Base-by-base conservation (phyloP, 2,888 invertebrate species). In the Drosophila infuscata region DNA sequence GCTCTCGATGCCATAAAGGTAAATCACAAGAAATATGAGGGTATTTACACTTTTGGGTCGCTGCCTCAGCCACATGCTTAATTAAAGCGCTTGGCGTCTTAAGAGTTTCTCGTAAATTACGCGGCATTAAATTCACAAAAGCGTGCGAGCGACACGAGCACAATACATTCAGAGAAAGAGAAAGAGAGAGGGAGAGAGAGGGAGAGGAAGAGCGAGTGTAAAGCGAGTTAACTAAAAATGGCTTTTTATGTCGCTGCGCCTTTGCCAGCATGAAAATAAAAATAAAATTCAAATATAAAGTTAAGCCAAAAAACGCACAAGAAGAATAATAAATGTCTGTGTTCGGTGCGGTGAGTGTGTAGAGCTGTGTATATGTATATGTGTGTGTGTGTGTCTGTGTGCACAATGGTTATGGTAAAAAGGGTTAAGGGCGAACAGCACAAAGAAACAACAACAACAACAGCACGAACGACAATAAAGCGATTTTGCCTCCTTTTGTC, bases 221-320 rank as follows among this genome's bases (percentile, higher is more conserved):
- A 63, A 76, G 67, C 69, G 54, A 80, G 80, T 74, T 71, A 82
- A 86, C 81, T 82, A 87, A 81, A 83, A 87, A 86, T 88, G 85
- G 87, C 89, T 87, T 88, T 88, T 88, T 81, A 88, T 87, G 87
- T 79, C 74, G 88, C 67, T 84, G 76, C 57, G 79, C 76, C 81
- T 69, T 68, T 88, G 81, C 85, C 83, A 84, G 87, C 81, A 86
- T 83, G 71, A 74, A 82, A 85, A 84, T 88, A 85, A 85, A 85
- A 88, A 88, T 86, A 86, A 86, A 86, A 86, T 88, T 86, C 88
- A 86, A 86, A 86, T 86, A 82, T 86, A 88, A 88, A 82, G 86
- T 78, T 83, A 88, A 85, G 77, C 88, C 83, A 83, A 88, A 85
- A 82, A 77, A 77, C 70, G 69, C 67, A 79, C 83, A 88, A 81